Evolutionary conservation across 2,888 invertebrate species (phyloP).

Genomic region (Philopedon plagiatum): DNA sequence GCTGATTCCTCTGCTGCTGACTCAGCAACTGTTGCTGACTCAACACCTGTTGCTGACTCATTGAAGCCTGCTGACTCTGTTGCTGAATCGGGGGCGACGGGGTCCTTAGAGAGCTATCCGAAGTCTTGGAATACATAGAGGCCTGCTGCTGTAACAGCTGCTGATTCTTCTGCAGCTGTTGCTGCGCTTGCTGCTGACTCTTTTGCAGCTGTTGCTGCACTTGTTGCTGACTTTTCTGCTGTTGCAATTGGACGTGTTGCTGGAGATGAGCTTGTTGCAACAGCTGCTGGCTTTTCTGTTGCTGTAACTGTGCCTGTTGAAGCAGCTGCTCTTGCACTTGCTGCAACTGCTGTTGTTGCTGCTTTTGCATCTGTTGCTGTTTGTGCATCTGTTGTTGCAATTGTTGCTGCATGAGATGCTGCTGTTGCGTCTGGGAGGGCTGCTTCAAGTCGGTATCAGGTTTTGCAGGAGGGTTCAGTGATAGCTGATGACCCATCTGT

Average conservation of each 20-base stretch:
- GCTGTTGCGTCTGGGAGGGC: conserved; percentile 7
- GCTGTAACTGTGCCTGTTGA: conserved; percentile 38
- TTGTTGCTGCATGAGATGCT: conserved; percentile 29
- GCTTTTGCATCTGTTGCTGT: conserved; percentile 21
- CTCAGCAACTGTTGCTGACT: conserved; percentile 2
- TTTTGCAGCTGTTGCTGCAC: conserved; percentile 31
- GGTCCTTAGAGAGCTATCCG: conserved; percentile 21
- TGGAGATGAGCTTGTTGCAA: conserved; percentile 13
- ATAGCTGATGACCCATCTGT: conserved; percentile 46
- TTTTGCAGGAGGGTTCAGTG: conserved; percentile 8
- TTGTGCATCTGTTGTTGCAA: conserved; percentile 27
- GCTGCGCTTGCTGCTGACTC: conserved; percentile 25
- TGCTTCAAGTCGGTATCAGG: not conserved
- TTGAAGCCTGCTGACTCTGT: not conserved
- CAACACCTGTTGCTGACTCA: not conserved
- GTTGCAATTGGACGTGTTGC: conserved; percentile 40
- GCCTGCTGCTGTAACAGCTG: conserved; percentile 31
- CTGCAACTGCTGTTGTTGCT: conserved; percentile 26
- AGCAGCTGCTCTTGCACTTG: conserved; percentile 12
- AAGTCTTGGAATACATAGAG: not conserved
- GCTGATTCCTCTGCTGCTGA: conserved; percentile 8
- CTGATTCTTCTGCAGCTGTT: conserved; percentile 26
- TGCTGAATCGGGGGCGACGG: conserved; percentile 26
- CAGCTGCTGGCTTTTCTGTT: conserved; percentile 30
- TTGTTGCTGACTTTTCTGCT: conserved; percentile 18